These are phyloP conservation scores for Lamproptera curius DNA, from an alignment of 2,888 invertebrate species.

Conservation along the genomic window DNA sequence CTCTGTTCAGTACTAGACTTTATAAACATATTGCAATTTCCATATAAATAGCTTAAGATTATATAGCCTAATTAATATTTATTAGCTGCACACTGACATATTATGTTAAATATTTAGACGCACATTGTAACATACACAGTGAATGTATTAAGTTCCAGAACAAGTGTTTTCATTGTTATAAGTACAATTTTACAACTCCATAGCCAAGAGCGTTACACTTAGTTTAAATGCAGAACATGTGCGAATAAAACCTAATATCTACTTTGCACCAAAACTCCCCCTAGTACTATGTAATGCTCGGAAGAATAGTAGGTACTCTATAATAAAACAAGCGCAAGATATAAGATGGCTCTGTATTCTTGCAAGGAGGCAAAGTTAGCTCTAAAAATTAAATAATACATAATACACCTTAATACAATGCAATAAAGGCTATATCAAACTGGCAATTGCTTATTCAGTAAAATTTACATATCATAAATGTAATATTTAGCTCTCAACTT, in stretches of 20 bases:
- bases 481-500: conserved; percentile 75
- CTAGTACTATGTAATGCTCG: conserved; percentile 14
- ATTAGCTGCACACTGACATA: no score
- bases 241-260: conserved; percentile 9
- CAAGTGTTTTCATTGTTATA: not conserved
- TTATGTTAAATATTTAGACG: no score
- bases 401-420: conserved; percentile 35
- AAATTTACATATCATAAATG: conserved; percentile 77
- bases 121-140: no score
- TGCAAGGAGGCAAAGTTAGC: conserved; percentile 47
- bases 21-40: no score
- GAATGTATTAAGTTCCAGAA: not conserved
- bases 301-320: conserved; percentile 19
- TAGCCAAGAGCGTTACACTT: not conserved
- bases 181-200: no score
- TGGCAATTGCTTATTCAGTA: conserved; percentile 40
- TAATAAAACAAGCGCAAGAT: conserved; percentile 46
- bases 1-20: no score
- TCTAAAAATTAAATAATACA: conserved; percentile 25
- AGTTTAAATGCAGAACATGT: not conserved
- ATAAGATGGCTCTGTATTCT: conserved; percentile 45
- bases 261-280: conserved; percentile 17
- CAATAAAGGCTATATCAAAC: conserved; percentile 47
- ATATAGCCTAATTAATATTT: no score
- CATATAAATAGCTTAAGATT: no score